A percentile compares a stretch with the other conserved stretches of the same genome.
phyloP scores from a whole-genome alignment of 2,797 vertebrate genomes.

The Orientallactaga sibirica region DNA sequence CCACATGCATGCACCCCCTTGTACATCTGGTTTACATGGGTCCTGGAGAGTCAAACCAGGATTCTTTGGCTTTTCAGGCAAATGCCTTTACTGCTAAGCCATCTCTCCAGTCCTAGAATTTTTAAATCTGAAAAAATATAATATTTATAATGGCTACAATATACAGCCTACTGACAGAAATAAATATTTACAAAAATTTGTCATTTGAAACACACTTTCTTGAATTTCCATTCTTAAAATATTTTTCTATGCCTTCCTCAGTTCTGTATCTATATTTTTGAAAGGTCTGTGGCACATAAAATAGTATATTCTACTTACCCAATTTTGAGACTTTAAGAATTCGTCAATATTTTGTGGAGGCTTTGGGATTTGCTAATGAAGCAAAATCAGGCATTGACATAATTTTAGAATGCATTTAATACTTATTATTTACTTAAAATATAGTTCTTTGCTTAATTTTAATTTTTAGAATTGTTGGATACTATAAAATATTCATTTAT shows the following conservation, averaged over 20 bases:
- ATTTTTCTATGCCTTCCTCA: not conserved
- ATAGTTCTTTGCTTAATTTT: not conserved
- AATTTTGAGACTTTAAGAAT: constrained; percentile 79
- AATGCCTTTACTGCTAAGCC: no score
- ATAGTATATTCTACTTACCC: constrained; percentile 76
- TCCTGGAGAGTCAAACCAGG: no score
- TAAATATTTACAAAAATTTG: not conserved
- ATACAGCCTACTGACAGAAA: not conserved
- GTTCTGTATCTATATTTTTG: not conserved
- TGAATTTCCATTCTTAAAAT: constrained; percentile 35
- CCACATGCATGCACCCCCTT: no score
- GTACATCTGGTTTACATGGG: no score
- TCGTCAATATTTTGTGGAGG: constrained; percentile 80
- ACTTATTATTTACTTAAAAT: constrained; percentile 38
- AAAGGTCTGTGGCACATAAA: constrained; percentile 60
- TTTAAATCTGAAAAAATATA: constrained; percentile 6
- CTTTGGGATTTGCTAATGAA: constrained; percentile 75
- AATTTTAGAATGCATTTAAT: constrained; percentile 57
- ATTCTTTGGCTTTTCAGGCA: no score
- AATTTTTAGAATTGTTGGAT: constrained; percentile 46
- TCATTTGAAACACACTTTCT: not conserved
- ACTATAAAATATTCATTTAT: constrained; percentile 57
- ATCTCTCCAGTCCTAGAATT: not conserved
- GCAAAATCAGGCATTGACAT: constrained; percentile 65
- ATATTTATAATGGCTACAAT: not conserved